These are phyloP conservation scores for Cardiocondyla obscurior DNA, from an alignment of 1,140 invertebrate genomes.

Conservation along the genomic window DNA sequence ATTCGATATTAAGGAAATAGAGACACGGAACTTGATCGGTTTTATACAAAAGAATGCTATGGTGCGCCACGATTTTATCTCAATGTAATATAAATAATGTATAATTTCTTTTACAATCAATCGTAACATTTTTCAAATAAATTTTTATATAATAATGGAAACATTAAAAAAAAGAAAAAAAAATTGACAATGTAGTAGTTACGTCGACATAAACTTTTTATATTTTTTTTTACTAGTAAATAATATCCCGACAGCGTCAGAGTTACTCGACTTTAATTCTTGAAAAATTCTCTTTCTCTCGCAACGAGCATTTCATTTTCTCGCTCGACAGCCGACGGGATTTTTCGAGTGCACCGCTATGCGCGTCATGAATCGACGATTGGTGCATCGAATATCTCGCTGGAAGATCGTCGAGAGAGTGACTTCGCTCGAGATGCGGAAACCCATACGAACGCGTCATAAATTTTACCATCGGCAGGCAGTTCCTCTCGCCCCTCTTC, in stretches of 20 bases:
- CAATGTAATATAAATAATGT: too few relatives aligned
- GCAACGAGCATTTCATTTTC: constrained; percentile 5
- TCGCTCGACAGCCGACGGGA: neutral
- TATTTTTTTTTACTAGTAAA: neutral
- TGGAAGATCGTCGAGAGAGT: constrained; percentile 67
- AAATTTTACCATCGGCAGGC: constrained; percentile 76
- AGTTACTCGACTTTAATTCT: neutral
- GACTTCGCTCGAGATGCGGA: constrained; percentile 63
- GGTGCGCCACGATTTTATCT: neutral
- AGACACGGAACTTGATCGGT: neutral
- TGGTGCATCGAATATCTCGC: constrained; percentile 64
- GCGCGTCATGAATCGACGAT: constrained; percentile 62
- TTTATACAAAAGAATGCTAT: neutral
- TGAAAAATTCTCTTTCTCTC: neutral
- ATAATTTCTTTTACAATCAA: neutral
- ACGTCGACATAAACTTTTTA: neutral
- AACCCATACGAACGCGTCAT: constrained; percentile 73
- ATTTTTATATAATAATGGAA: neutral
- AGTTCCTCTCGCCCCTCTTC: constrained; percentile 58
- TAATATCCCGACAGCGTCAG: neutral
- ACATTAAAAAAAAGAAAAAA: neutral
- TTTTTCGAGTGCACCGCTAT: constrained; percentile 14
- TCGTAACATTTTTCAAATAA: neutral
- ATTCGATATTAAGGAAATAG: neutral
- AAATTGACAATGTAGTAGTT: neutral